phyloP scores from a whole-genome alignment of 1,140 invertebrate genomes.

The Halyomorpha halys region DNA sequence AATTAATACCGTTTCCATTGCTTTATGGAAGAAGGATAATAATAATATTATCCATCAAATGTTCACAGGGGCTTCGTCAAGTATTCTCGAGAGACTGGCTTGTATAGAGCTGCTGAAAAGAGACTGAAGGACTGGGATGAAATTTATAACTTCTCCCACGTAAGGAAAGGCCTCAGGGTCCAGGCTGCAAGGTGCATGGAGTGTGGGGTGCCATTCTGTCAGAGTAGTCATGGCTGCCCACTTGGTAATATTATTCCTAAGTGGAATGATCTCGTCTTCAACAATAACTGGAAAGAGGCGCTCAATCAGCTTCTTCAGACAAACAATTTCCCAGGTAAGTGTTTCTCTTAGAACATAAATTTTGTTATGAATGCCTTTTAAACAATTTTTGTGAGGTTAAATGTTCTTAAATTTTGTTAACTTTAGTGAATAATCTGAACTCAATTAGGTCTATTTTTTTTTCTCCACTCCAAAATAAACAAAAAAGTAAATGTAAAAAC shows the following conservation, averaged over 20 bases:
- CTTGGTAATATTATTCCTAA: slow-evolving; percentile 98
- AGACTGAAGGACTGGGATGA: slow-evolving; percentile 93
- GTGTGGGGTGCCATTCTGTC: slow-evolving; percentile 98
- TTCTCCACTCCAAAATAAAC: no score
- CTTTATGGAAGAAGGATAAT: no score
- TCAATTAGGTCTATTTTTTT: no score
- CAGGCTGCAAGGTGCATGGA: slow-evolving; percentile 99
- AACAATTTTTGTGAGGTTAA: no score
- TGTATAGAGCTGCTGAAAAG: slow-evolving; percentile 74
- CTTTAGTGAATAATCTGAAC: background rate
- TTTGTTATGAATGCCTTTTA: no score
- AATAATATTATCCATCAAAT: background rate
- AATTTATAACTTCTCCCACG: slow-evolving; percentile 79
- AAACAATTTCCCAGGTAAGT: slow-evolving; percentile 87
- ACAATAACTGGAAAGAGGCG: slow-evolving; percentile 94
- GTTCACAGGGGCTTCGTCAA: slow-evolving; percentile 80
- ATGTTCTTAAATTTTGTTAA: no score
- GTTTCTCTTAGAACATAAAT: no score
- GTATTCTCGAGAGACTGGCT: slow-evolving; percentile 74
- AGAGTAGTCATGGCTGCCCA: slow-evolving; percentile 92
- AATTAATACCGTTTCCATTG: no score
- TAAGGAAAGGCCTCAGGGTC: slow-evolving; percentile 74
- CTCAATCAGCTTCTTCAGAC: slow-evolving; percentile 90
- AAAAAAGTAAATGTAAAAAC: no score
- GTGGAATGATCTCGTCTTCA: slow-evolving; percentile 95